phyloP scores from a whole-genome alignment of 1,140 invertebrate genomes.

The Bombus sylvicola region DNA sequence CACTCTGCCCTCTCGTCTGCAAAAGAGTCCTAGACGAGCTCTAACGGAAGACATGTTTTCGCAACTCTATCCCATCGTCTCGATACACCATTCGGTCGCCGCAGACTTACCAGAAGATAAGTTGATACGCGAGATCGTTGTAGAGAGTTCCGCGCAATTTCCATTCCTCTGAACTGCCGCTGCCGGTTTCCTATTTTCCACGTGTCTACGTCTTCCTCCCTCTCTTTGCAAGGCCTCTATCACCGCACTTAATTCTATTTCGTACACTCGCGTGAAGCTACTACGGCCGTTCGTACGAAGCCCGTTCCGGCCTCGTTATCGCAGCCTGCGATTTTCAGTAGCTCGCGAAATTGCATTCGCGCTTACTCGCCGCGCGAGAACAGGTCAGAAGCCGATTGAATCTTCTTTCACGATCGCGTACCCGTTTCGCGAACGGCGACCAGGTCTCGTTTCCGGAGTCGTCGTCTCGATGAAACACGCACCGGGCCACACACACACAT shows the following conservation, averaged over 20 bases:
- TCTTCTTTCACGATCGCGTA: conserved; percentile 8
- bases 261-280: conserved; percentile 12
- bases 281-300: conserved; percentile 5
- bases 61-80: neutral
- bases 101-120: conserved; percentile 5
- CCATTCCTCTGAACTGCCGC: conserved; percentile 35
- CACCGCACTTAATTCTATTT: conserved; percentile 43
- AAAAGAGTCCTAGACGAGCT: too few species aligned
- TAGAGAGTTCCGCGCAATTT: conserved; percentile 28
- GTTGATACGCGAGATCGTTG: conserved; percentile 22
- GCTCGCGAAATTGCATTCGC: conserved; percentile 33
- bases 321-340: conserved; percentile 17
- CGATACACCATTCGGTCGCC: too few species aligned
- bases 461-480: conserved; percentile 16
- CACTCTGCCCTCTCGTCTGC: fast-evolving
- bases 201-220: neutral
- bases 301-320: conserved; percentile 24
- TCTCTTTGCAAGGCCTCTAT: neutral
- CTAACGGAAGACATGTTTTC: too few species aligned
- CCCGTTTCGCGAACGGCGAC: neutral
- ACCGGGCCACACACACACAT: neutral
- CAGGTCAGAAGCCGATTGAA: conserved; percentile 17
- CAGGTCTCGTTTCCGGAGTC: conserved; percentile 15
- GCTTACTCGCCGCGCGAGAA: neutral
- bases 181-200: conserved; percentile 42